phyloP scores from a whole-genome alignment of 1,140 invertebrate genomes.

The Tigriopus japonicus region DNA sequence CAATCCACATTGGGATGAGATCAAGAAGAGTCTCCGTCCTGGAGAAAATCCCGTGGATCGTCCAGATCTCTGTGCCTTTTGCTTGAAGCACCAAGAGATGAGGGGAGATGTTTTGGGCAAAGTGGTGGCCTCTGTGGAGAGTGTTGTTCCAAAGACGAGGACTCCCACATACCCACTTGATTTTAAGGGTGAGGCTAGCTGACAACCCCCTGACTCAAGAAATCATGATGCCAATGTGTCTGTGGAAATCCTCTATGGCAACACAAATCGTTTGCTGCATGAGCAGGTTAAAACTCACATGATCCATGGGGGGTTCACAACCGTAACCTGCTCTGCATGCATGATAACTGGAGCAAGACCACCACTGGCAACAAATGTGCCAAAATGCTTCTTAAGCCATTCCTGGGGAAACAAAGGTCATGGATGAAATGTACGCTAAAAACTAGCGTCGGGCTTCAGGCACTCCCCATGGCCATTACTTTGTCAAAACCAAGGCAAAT shows the following conservation, averaged over 20 bases:
- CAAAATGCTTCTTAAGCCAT: background rate
- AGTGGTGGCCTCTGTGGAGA: slow-evolving; percentile 14
- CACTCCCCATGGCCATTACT: background rate
- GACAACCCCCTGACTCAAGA: slow-evolving; percentile 16
- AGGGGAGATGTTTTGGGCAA: slow-evolving; percentile 12
- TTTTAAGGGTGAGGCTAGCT: slow-evolving; percentile 20
- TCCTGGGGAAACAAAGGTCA: background rate
- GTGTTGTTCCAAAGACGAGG: slow-evolving; percentile 23
- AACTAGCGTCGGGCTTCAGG: background rate
- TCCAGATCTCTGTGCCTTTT: no score
- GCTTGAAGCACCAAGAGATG: no score
- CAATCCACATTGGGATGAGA: no score
- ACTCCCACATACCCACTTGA: slow-evolving; percentile 24
- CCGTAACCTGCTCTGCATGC: background rate
- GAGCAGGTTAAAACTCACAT: slow-evolving; percentile 26
- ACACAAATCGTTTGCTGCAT: slow-evolving; percentile 25
- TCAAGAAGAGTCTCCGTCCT: no score
- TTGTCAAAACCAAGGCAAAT: background rate
- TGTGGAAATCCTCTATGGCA: slow-evolving; percentile 33
- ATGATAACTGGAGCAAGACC: background rate
- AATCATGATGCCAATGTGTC: slow-evolving; percentile 20
- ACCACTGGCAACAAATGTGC: background rate
- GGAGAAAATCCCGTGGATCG: no score
- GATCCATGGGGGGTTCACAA: slow-evolving; percentile 20
- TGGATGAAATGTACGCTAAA: background rate